Conservation (phyloP, 2,113 vertebrate species). For the Antechinus flavipes region DNA sequence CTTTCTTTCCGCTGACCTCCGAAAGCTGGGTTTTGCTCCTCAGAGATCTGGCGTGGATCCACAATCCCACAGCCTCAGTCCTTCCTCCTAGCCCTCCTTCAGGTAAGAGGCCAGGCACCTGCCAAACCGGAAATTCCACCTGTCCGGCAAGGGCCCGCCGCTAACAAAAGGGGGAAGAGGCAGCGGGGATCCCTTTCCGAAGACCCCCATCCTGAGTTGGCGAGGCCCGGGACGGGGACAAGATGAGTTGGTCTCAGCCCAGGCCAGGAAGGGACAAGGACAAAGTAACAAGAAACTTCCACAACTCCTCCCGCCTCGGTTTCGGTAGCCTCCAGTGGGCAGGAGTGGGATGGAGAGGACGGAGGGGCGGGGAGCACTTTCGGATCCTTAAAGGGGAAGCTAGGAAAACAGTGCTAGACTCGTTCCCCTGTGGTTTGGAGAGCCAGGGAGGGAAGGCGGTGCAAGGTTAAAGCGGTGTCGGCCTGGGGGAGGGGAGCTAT, state of each 20-base stretch:
- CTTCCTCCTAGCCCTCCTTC: background rate
- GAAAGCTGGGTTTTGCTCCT: background rate
- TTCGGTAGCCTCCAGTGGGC: background rate
- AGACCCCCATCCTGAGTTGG: background rate
- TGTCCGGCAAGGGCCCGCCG: constrained; percentile 16
- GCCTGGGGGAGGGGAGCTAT: background rate
- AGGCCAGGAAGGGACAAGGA: background rate
- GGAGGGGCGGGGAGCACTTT: background rate
- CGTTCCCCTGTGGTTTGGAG: background rate
- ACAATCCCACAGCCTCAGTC: background rate
- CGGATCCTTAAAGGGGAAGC: background rate
- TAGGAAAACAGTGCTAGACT: no score
- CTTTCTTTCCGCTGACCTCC: background rate
- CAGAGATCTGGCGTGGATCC: constrained; percentile 51
- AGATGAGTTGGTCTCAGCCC: background rate
- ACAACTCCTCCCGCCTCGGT: background rate
- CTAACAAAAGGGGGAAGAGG: background rate
- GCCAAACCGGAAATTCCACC: constrained; percentile 77
- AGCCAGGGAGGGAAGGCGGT: background rate
- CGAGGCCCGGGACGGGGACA: background rate
- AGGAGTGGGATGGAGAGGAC: background rate
- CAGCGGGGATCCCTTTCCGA: background rate
- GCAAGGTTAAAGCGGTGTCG: background rate
- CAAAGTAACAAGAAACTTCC: background rate
- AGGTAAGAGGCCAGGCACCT: constrained; percentile 44